These are phyloP conservation scores for Epinotia bilunana DNA, from an alignment of 2,888 invertebrate species.

Conservation along the genomic window DNA sequence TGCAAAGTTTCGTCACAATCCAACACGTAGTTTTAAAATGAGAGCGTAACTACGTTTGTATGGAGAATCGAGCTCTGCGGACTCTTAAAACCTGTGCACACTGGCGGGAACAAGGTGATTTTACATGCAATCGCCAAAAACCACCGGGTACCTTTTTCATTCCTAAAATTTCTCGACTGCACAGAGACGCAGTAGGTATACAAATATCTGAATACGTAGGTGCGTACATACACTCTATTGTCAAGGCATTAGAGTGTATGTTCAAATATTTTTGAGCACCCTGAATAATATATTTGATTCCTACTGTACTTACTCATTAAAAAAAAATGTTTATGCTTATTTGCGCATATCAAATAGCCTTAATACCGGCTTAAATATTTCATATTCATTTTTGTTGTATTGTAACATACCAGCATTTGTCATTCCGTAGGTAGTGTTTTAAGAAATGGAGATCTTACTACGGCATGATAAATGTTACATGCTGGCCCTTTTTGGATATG, in stretches of 20 bases:
- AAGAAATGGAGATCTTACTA: neutral
- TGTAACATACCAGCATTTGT: neutral
- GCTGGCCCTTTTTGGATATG: conserved; percentile 15
- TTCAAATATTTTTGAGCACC: too few relatives aligned
- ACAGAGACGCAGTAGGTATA: too few relatives aligned
- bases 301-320: neutral
- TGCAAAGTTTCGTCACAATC: too few relatives aligned
- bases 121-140: neutral
- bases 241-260: too few relatives aligned
- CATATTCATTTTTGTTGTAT: neutral
- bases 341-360: neutral
- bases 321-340: neutral
- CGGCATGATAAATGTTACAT: neutral
- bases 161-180: neutral
- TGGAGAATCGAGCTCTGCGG: too few relatives aligned
- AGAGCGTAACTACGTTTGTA: too few relatives aligned
- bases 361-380: neutral
- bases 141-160: neutral
- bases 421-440: neutral
- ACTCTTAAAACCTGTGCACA: neutral
- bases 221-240: neutral
- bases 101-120: neutral
- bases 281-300: neutral
- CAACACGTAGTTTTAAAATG: too few relatives aligned
- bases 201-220: too few relatives aligned